Percentiles rank a stretch among this genome's conserved stretches.
Evolutionary conservation across 1,140 invertebrate species (phyloP).

Genomic region (Drosophila subpulchrella): DNA sequence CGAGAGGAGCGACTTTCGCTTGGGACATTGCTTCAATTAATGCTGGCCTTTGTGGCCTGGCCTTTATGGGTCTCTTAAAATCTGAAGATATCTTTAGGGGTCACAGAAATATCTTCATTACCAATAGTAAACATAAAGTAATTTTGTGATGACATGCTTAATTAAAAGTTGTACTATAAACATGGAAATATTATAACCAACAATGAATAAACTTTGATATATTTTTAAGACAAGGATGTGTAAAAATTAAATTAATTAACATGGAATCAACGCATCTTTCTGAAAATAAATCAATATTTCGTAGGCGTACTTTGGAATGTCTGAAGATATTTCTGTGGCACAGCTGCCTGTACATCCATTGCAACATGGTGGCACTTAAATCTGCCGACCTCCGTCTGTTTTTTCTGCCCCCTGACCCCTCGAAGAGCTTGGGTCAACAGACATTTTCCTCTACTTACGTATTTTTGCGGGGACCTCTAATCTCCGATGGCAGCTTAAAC

Average conservation of each 20-base stretch:
- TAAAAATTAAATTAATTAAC: background rate
- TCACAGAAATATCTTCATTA: background rate
- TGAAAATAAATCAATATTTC: too few species aligned
- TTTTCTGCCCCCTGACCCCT: background rate
- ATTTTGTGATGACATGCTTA: too few species aligned
- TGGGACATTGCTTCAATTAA: slow-evolving; percentile 11
- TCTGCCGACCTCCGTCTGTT: background rate
- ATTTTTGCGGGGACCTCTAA: background rate
- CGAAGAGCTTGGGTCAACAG: background rate
- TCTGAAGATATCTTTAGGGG: background rate
- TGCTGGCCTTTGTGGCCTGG: background rate
- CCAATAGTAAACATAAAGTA: too few species aligned
- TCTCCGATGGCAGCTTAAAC: slow-evolving; percentile 46
- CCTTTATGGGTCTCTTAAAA: slow-evolving; percentile 6
- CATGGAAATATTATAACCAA: background rate
- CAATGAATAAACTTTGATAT: too few species aligned
- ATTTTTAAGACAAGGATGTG: too few species aligned
- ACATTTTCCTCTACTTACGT: slow-evolving; percentile 35
- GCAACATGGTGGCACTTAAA: too few species aligned
- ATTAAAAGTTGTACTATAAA: too few species aligned
- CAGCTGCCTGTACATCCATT: background rate
- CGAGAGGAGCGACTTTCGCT: background rate
- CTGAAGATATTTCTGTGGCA: slow-evolving; percentile 1
- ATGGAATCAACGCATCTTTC: background rate
- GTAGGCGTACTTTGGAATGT: too few species aligned